phyloP scores from a whole-genome alignment of 2,797 vertebrate species.

The Falco peregrinus region DNA sequence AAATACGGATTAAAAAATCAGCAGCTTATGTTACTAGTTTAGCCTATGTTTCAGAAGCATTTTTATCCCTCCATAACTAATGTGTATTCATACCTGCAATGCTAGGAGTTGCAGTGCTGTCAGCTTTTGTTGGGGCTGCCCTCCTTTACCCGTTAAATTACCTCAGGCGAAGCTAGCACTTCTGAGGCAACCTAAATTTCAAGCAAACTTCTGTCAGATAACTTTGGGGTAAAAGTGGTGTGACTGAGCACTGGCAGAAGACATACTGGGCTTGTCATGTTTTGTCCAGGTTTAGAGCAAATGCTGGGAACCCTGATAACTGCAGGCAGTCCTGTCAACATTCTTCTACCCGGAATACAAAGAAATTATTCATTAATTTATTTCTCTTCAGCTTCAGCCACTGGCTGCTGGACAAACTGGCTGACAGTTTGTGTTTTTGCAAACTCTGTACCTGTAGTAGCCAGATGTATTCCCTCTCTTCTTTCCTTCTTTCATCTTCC shows the following conservation, averaged over 20 bases:
- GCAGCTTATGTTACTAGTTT: not conserved
- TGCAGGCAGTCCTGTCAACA: not conserved
- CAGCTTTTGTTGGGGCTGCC: slow-evolving; percentile 1
- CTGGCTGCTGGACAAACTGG: not conserved
- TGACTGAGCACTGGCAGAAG: not conserved
- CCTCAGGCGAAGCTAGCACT: not conserved
- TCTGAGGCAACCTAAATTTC: slow-evolving; percentile 8
- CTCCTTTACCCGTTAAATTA: slow-evolving; percentile 34
- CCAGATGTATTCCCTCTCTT: not conserved
- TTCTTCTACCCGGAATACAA: not conserved
- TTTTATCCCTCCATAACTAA: slow-evolving; percentile 5
- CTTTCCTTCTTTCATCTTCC: not conserved
- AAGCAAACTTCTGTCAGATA: not conserved
- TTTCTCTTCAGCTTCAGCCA: not conserved
- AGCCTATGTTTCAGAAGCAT: not conserved
- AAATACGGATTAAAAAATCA: not conserved
- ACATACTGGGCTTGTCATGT: not conserved
- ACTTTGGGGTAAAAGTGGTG: not conserved
- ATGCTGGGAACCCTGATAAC: not conserved
- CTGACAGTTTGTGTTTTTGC: not conserved
- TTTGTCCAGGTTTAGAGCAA: not conserved
- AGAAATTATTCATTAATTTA: not conserved
- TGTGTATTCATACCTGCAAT: not conserved
- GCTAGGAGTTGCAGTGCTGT: not conserved
- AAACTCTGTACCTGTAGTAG: not conserved